These are phyloP conservation scores for Orthosia gracilis DNA, from an alignment of 2,888 invertebrate species.

Conservation along the genomic window DNA sequence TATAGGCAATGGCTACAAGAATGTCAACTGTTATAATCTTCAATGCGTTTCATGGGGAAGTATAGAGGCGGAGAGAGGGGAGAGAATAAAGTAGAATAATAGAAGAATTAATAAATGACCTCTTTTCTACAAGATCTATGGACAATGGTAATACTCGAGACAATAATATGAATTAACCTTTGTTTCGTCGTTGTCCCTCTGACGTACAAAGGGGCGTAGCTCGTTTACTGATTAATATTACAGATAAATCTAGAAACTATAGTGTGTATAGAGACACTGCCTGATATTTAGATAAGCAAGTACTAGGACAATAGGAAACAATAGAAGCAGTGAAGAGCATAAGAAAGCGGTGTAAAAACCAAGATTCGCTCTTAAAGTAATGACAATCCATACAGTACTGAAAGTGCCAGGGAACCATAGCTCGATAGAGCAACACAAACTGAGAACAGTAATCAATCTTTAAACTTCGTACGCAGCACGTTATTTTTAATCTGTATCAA, in stretches of 20 bases:
- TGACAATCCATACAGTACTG: neutral
- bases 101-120: neutral
- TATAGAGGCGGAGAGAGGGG: too few species aligned
- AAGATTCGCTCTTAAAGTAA: neutral
- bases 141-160: neutral
- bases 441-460: constrained; percentile 37
- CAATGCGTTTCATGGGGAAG: neutral
- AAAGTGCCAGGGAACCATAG: constrained; percentile 26
- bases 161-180: neutral
- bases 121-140: neutral
- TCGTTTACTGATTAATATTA: neutral
- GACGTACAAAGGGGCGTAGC: constrained; percentile 26
- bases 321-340: neutral
- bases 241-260: constrained; percentile 4
- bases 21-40: neutral
- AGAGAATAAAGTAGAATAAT: neutral
- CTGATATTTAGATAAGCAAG: neutral
- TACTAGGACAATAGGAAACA: neutral
- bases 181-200: neutral
- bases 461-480: constrained; percentile 13
- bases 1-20: neutral
- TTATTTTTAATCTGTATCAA: constrained; percentile 51
- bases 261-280: neutral
- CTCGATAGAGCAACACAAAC: neutral
- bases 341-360: neutral